Evolutionary conservation across 1,140 invertebrate genomes (phyloP), one percentile per base, ranked within the genome.

Genomic region (Leptinotarsa defecta): DNA sequence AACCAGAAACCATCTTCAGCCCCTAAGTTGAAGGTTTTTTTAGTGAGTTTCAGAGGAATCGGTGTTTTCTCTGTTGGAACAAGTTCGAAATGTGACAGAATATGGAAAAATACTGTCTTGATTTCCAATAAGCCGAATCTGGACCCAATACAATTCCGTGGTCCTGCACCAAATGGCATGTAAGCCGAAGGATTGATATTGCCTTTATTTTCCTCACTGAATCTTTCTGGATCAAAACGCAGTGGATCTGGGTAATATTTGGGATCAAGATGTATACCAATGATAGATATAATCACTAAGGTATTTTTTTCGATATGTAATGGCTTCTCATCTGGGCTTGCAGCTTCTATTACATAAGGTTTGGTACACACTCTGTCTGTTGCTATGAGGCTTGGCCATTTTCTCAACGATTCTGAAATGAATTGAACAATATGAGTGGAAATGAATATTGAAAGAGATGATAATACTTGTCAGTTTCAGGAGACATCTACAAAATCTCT

Each of bases 151-250:
- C 80, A 86, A 76, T 81, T 84, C 78, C 88, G 82, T 4, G 86
- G 86, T 5, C 89, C 89, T 49, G 86, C 85, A 17, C 88, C 89
- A 81, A 91, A 91, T 3, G 91, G 89, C 19, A 91, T 81, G 80
- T 86, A 90, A 13, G 86, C 76, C 73, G 84, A 86, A 2, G 80
- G 85, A 74, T 83, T 86, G 70, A 89, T 83, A 13, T 79, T 80
- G 13, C 68, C 57, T 77, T 74, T 80, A 57, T 82, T 82, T 65
- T 77, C 76, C 61, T 80, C 78, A 17, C 65, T 78, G 76, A 82
- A 82, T 61, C 81, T 73, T 62, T 79, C 80, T 13, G 81, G 80
- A 71, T 80, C 75, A 19, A 81, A 81, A 71, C 76, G 76, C 22
- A 77, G 74, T 4, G 81, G 81, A n/a, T 80, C 48, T 13, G 77